These are phyloP conservation scores for Cyclopterus lumpus DNA, from an alignment of 2,797 vertebrate genomes.

Conservation along the genomic window DNA sequence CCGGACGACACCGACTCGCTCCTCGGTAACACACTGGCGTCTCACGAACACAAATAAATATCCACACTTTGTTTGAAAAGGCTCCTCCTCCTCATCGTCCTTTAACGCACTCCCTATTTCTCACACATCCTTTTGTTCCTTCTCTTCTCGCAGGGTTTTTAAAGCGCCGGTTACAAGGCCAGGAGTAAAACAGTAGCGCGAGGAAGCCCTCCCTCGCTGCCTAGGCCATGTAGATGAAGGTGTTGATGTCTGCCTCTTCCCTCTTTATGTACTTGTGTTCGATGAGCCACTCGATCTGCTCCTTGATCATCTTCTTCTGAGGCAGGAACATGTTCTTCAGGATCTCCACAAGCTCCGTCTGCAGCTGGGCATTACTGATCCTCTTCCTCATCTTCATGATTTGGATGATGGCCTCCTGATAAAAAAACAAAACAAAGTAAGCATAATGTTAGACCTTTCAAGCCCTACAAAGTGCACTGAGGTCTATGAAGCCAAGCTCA, in stretches of 20 bases:
- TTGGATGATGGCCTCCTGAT: conserved; percentile 96
- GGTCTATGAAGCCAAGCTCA: background rate
- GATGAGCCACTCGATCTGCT: conserved; percentile 98
- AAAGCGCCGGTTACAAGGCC: conserved; percentile 43
- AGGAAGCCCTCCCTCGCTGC: background rate
- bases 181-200: conserved; percentile 39
- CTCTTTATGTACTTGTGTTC: conserved; percentile 98
- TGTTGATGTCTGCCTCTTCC: conserved; percentile 96
- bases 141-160: conserved; percentile 26
- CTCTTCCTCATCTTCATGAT: conserved; percentile 99
- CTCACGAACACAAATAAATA: conserved; percentile 55
- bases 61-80: conserved; percentile 40
- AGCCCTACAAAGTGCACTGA: background rate
- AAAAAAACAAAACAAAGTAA: background rate
- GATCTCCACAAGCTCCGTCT: conserved; percentile 99
- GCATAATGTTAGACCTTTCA: background rate
- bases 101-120: background rate
- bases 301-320: conserved; percentile 99
- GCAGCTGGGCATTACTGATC: conserved; percentile 96
- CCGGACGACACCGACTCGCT: conserved; percentile 26
- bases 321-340: conserved; percentile 99
- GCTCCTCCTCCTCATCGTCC: conserved; percentile 41
- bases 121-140: conserved; percentile 24
- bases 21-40: conserved; percentile 41
- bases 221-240: conserved; percentile 98